Conservation (phyloP, 2,797 vertebrate genomes). For the Odontamblyopus rebecca region DNA sequence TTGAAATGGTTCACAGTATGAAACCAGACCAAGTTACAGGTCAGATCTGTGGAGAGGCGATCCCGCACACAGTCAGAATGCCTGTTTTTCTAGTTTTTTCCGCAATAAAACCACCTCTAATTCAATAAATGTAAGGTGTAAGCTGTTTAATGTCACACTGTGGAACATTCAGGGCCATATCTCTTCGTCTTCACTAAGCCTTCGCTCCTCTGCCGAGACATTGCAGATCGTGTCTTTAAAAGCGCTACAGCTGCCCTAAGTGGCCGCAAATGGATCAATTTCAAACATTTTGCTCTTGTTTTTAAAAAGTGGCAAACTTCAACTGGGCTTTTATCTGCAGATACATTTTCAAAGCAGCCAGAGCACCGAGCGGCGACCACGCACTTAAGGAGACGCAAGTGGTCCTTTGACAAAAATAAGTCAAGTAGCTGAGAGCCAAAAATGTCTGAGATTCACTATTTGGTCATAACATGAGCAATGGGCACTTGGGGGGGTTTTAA, state of each 20-base stretch:
- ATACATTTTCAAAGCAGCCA: not conserved
- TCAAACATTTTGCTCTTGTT: conserved; percentile 8
- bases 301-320: conserved; percentile 6
- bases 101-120: too few species aligned
- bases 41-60: too few species aligned
- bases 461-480: not conserved
- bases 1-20: too few species aligned
- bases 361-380: not conserved
- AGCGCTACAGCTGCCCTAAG: not conserved
- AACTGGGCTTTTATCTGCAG: not conserved
- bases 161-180: not conserved
- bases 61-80: too few species aligned
- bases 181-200: not conserved
- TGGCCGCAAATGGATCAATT: conserved; percentile 5
- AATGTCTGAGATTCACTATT: not conserved
- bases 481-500: too few species aligned
- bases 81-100: too few species aligned
- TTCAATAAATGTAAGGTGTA: too few species aligned
- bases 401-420: not conserved
- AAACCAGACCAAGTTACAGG: too few species aligned
- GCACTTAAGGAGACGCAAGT: not conserved
- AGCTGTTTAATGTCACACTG: too few species aligned
- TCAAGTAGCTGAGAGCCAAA: not conserved
- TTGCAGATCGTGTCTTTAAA: not conserved
- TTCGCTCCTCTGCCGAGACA: too few species aligned